phyloP scores from a whole-genome alignment of 2,797 vertebrate species.

The Falco novaeseelandiae region DNA sequence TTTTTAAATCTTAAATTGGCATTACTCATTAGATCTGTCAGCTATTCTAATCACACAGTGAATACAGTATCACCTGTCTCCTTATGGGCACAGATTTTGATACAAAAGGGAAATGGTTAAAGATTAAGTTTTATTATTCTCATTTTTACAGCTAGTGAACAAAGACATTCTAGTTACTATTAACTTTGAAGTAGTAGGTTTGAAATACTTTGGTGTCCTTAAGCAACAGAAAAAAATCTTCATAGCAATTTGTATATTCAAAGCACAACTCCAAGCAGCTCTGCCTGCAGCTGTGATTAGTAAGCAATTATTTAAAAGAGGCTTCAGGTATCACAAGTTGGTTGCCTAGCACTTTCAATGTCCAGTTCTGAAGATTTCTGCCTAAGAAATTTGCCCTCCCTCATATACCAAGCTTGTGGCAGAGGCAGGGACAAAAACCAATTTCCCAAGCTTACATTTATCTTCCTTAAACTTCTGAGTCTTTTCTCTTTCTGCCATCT shows the following conservation, averaged over 20 bases:
- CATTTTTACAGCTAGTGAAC: background rate
- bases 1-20: conserved; percentile 1
- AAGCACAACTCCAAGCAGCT: background rate
- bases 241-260: conserved; percentile 12
- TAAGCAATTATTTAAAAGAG: conserved; percentile 48
- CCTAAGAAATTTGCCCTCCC: background rate
- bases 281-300: conserved; percentile 14
- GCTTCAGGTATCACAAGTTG: background rate
- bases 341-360: background rate
- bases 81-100: background rate
- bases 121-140: background rate
- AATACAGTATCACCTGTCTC: background rate
- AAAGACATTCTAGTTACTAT: background rate
- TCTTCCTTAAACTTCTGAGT: background rate
- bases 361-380: background rate
- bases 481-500: background rate
- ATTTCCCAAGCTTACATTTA: background rate
- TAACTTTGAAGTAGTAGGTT: background rate
- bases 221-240: background rate
- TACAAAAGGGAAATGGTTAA: background rate
- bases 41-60: background rate
- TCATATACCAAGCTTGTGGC: background rate
- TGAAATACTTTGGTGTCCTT: background rate
- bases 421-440: background rate
- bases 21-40: background rate